Evolutionary conservation across 2,888 invertebrate species (phyloP).

Genomic region (Drosophila birchii): DNA sequence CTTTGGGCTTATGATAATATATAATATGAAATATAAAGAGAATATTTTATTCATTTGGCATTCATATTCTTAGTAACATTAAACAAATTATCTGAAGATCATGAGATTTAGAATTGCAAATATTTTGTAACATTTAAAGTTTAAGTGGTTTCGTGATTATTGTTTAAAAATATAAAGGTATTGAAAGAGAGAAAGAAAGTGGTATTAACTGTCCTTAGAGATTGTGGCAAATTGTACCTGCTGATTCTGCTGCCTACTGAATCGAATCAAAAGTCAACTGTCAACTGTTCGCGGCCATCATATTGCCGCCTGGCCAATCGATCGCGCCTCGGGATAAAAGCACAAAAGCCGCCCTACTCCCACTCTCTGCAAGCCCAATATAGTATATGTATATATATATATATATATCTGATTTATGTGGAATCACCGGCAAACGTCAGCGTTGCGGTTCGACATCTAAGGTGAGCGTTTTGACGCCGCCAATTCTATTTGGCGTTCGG

Average conservation of each 20-base stretch:
- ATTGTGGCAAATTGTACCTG: neutral
- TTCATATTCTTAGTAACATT: no score
- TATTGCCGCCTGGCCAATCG: conserved; percentile 66
- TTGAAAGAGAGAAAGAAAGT: neutral
- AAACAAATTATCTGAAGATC: no score
- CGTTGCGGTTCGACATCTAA: conserved; percentile 64
- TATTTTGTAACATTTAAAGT: neutral
- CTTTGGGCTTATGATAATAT: neutral
- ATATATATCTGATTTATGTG: conserved; percentile 62
- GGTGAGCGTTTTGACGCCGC: conserved; percentile 77
- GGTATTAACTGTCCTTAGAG: neutral
- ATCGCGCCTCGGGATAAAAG: conserved; percentile 57
- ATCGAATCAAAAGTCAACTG: conserved; percentile 51
- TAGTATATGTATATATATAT: neutral
- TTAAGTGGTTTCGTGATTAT: no score
- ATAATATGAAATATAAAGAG: no score
- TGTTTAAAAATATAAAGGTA: neutral
- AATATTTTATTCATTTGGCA: no score
- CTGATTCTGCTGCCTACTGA: neutral
- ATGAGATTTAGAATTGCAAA: neutral
- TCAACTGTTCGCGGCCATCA: conserved; percentile 77
- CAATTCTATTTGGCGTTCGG: conserved; percentile 65
- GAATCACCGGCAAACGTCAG: conserved; percentile 54
- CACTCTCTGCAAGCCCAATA: conserved; percentile 4
- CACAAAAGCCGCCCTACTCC: conserved; percentile 55